These are phyloP conservation scores for Netelia inedita DNA, from an alignment of 2,888 invertebrate genomes.

Conservation along the genomic window DNA sequence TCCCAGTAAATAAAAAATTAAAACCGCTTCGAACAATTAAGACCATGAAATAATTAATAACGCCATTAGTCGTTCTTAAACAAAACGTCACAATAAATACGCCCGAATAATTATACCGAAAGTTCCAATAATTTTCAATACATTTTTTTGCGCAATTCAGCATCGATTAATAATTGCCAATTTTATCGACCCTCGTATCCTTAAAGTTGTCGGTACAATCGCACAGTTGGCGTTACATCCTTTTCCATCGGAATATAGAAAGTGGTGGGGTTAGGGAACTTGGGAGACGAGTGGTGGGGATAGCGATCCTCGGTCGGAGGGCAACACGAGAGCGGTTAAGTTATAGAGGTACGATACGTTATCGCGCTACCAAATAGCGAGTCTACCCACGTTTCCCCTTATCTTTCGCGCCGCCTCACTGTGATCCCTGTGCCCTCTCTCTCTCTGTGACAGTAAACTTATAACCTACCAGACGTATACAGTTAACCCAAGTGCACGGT, in stretches of 20 bases:
- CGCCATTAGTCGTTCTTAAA: too few relatives aligned
- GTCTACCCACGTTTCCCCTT: slow-evolving; percentile 82
- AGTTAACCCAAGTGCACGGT: slow-evolving; percentile 13
- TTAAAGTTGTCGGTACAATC: neutral
- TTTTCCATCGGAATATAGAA: slow-evolving; percentile 17
- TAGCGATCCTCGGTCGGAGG: slow-evolving; percentile 49
- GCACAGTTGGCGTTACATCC: neutral
- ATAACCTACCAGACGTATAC: slow-evolving; percentile 58
- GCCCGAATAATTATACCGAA: neutral
- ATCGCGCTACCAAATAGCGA: slow-evolving; percentile 78
- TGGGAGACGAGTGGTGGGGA: slow-evolving; percentile 59
- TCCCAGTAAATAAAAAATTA: too few relatives aligned
- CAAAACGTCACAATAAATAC: too few relatives aligned
- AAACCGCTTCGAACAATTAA: too few relatives aligned
- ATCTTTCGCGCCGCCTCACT: slow-evolving; percentile 75
- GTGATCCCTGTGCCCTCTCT: slow-evolving; percentile 58
- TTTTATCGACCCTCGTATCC: slow-evolving; percentile 3
- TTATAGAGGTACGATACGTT: slow-evolving; percentile 80
- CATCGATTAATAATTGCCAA: neutral
- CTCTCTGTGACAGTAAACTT: slow-evolving; percentile 56
- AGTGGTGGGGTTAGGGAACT: slow-evolving; percentile 45
- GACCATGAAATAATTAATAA: too few relatives aligned
- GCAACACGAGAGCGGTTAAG: slow-evolving; percentile 77
- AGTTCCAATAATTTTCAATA: neutral
- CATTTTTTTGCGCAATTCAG: neutral